Evolutionary conservation across 2,113 vertebrate species (phyloP).

Genomic region (Melanerpes aurifrons): DNA sequence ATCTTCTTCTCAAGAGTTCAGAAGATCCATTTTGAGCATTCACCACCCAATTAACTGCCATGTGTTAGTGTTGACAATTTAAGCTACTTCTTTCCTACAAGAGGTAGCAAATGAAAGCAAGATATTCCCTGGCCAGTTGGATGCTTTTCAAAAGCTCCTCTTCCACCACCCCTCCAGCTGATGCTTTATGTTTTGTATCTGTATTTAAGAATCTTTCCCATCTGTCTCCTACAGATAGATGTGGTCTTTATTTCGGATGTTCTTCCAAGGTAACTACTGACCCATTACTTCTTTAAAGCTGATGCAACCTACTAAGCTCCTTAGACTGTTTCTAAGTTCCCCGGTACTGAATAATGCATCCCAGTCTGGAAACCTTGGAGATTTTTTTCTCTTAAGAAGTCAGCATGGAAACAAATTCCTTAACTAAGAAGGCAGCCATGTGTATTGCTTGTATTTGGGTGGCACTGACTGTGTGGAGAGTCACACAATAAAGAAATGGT

Average conservation of each 20-base stretch:
- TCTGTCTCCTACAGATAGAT: slow-evolving; percentile 5
- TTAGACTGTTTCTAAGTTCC: slow-evolving; percentile 7
- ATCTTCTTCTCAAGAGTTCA: not conserved
- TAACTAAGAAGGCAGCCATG: not conserved
- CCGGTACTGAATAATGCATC: fast-evolving
- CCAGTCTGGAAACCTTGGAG: not conserved
- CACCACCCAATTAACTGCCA: not conserved
- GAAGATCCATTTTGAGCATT: not conserved
- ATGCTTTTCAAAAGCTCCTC: not conserved
- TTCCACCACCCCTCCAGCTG: not conserved
- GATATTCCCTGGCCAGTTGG: not conserved
- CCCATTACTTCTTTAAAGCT: slow-evolving; percentile 17
- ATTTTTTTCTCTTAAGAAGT: not conserved
- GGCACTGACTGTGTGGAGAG: fast-evolving
- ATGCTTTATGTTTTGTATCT: slow-evolving; percentile 10
- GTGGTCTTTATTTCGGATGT: not conserved
- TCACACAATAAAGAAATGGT: not conserved
- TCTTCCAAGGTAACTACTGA: slow-evolving; percentile 38
- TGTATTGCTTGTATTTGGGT: not conserved
- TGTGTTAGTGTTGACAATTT: not conserved
- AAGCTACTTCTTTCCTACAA: not conserved
- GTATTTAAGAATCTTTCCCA: slow-evolving; percentile 26
- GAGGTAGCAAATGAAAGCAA: not conserved
- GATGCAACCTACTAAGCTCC: slow-evolving; percentile 13
- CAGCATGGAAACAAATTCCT: not conserved